Evolutionary conservation across 2,888 invertebrate species (phyloP).

Genomic region (Harpalus rubripes): DNA sequence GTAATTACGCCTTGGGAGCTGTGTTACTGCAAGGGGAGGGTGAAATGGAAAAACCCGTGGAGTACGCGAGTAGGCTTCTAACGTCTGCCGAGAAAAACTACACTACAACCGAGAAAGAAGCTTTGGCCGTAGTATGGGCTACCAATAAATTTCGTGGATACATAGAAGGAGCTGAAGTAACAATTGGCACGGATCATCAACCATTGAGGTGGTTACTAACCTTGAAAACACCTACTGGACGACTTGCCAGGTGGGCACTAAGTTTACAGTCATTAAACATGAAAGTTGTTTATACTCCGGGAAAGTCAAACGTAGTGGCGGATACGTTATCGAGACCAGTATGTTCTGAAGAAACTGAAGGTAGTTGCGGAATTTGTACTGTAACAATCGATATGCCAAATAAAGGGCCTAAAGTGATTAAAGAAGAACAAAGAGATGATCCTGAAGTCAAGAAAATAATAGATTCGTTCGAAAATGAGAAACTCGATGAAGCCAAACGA

Average conservation of each 20-base stretch:
- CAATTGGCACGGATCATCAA: not conserved
- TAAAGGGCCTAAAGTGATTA: not conserved
- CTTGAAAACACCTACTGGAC: not conserved
- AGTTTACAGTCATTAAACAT: not conserved
- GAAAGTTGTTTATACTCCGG: not conserved
- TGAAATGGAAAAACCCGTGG: not conserved
- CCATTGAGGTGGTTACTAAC: not conserved
- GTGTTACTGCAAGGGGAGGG: constrained; percentile 10
- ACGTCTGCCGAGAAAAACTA: too few species aligned
- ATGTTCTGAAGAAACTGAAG: not conserved
- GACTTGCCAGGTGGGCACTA: not conserved
- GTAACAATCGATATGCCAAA: not conserved
- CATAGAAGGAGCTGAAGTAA: not conserved
- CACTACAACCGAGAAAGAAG: not conserved
- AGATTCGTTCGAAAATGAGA: not conserved
- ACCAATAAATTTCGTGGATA: not conserved
- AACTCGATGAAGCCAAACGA: too few species aligned
- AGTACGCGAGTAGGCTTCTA: too few species aligned
- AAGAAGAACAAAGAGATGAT: not conserved
- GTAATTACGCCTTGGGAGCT: too few species aligned
- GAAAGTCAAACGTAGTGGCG: constrained; percentile 1
- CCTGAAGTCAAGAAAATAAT: not conserved
- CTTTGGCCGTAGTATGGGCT: not conserved
- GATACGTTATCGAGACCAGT: not conserved
- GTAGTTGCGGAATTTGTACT: not conserved